These are phyloP conservation scores for Glossophaga mutica DNA, from an alignment of 2,797 vertebrate genomes.

Conservation along the genomic window DNA sequence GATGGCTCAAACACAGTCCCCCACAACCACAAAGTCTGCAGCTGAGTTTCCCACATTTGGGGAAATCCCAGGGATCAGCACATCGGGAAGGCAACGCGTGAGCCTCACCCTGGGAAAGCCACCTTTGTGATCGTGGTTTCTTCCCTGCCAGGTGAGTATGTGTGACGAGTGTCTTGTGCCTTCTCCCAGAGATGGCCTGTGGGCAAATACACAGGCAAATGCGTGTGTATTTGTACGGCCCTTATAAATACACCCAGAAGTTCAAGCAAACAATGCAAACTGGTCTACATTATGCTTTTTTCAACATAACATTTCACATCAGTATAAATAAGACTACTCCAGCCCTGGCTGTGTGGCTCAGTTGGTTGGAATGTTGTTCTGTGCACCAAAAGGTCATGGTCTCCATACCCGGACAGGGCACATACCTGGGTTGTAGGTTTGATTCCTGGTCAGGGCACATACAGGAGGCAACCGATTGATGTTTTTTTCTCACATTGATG, in stretches of 20 bases:
- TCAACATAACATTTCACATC: neutral
- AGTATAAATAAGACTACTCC: neutral
- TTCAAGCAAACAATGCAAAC: neutral
- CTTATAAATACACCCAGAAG: slow-evolving; percentile 13
- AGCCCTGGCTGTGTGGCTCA: neutral
- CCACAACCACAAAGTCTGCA: neutral
- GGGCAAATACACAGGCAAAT: slow-evolving; percentile 47
- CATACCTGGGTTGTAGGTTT: neutral
- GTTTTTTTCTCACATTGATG: neutral
- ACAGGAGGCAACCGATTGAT: neutral
- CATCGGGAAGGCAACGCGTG: neutral
- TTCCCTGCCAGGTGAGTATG: neutral
- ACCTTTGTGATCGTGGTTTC: neutral
- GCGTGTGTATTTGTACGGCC: slow-evolving; percentile 44
- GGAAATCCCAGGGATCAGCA: neutral
- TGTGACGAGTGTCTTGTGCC: neutral
- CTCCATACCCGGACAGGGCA: neutral
- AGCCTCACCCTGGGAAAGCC: neutral
- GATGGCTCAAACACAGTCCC: neutral
- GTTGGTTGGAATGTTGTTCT: neutral
- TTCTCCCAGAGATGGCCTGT: neutral
- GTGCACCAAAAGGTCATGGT: neutral
- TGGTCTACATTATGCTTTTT: neutral
- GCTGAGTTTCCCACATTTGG: neutral
- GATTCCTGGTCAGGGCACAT: neutral